A percentile compares a stretch with the other conserved stretches of the same genome.
phyloP scores from a whole-genome alignment of 2,113 vertebrate species.

The Scomber japonicus region DNA sequence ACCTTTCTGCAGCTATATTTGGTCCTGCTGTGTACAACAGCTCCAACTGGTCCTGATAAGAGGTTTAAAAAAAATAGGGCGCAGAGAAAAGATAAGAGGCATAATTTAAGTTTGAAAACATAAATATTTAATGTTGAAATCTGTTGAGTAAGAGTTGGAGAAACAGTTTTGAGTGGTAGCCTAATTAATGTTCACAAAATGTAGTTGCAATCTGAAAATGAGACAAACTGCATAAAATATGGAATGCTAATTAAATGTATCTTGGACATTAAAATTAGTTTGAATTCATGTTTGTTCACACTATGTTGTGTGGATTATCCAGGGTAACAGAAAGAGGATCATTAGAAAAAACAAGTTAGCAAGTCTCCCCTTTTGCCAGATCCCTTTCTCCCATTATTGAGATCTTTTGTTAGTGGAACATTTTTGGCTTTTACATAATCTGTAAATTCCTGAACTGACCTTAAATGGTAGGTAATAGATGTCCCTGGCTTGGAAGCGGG shows the following conservation, averaged over 20 bases:
- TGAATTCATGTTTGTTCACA: not conserved
- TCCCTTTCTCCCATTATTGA: not conserved
- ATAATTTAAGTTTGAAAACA: too few relatives aligned
- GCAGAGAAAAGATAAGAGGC: too few relatives aligned
- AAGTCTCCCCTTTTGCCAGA: not conserved
- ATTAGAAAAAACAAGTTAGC: not conserved
- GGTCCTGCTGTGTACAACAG: slow-evolving; percentile 89
- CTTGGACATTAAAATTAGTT: not conserved
- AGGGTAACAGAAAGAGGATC: not conserved
- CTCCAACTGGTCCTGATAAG: slow-evolving; percentile 93
- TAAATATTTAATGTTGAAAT: not conserved
- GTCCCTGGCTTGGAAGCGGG: slow-evolving; percentile 97
- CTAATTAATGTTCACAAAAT: too few relatives aligned
- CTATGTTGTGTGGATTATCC: not conserved
- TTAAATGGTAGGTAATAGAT: slow-evolving; percentile 95
- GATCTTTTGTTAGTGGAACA: not conserved
- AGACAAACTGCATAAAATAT: too few relatives aligned
- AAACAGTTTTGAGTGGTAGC: too few relatives aligned
- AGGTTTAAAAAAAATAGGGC: too few relatives aligned
- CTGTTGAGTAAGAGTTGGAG: too few relatives aligned
- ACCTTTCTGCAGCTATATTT: slow-evolving; percentile 93
- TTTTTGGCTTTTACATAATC: not conserved
- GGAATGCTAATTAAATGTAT: too few relatives aligned
- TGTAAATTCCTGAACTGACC: slow-evolving; percentile 76
- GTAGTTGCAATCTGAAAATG: too few relatives aligned